A percentile compares a stretch with the other conserved stretches of the same genome.
phyloP scores from a whole-genome alignment of 2,888 invertebrate species.

The Pomacea canaliculata region DNA sequence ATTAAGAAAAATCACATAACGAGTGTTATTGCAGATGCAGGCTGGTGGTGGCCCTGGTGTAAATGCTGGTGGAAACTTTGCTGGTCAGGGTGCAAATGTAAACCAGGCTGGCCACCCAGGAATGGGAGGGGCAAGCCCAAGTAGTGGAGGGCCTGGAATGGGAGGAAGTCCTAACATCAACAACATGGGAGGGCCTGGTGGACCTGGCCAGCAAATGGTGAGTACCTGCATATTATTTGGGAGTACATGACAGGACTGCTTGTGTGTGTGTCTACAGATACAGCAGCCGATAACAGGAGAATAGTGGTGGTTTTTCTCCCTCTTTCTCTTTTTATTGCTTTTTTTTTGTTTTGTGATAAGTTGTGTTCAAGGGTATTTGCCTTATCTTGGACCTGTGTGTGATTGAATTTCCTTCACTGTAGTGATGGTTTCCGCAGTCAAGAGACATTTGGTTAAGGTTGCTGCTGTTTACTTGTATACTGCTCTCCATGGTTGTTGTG shows the following conservation, averaged over 20 bases:
- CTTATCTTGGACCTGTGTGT: too few relatives aligned
- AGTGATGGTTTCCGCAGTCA: too few relatives aligned
- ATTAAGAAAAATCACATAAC: background rate
- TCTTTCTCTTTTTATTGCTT: too few relatives aligned
- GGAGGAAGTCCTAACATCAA: slow-evolving; percentile 39
- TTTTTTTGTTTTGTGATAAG: too few relatives aligned
- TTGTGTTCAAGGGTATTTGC: too few relatives aligned
- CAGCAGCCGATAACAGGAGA: background rate
- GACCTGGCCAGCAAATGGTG: slow-evolving; percentile 27
- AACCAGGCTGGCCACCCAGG: slow-evolving; percentile 22
- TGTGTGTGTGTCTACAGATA: background rate
- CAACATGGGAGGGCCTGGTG: slow-evolving; percentile 29
- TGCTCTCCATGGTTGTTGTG: too few relatives aligned
- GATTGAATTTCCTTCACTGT: too few relatives aligned
- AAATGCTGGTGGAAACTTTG: slow-evolving; percentile 12
- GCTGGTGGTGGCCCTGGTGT: slow-evolving; percentile 20
- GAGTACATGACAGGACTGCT: background rate
- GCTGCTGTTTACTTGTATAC: too few relatives aligned
- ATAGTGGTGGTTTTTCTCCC: too few relatives aligned
- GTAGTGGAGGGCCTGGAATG: slow-evolving; percentile 6
- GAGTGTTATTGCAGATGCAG: slow-evolving; percentile 19
- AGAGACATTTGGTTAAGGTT: too few relatives aligned
- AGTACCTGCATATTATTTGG: slow-evolving; percentile 9
- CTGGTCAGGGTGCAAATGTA: slow-evolving; percentile 17
- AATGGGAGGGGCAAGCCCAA: slow-evolving; percentile 29